Conservation (phyloP, 2,113 vertebrate genomes). For the Phalacrocorax brasilianus region DNA sequence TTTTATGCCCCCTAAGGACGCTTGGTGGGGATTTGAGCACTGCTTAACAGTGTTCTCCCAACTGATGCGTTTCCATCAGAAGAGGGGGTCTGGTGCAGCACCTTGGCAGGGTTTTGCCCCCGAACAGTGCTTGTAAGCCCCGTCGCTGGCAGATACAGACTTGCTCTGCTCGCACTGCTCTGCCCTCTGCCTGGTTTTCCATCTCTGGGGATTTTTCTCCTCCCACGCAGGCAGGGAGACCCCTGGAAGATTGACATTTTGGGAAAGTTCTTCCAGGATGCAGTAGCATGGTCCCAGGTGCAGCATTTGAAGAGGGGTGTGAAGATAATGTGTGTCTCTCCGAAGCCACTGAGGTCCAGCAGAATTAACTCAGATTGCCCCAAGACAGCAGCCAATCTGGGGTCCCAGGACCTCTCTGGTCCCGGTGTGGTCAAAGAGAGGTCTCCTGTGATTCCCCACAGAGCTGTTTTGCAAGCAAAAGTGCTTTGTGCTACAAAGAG, state of each 20-base stretch:
- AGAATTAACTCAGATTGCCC: background rate
- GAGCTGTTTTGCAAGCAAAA: background rate
- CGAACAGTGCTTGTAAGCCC: background rate
- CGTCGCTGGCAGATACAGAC: accelerated
- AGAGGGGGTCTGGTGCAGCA: background rate
- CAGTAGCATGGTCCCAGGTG: background rate
- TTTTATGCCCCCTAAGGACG: background rate
- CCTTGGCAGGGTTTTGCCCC: background rate
- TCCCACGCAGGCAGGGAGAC: accelerated
- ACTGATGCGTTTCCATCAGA: accelerated
- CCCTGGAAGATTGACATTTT: accelerated
- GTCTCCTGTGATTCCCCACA: accelerated
- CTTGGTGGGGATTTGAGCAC: accelerated
- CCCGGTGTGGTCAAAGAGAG: background rate
- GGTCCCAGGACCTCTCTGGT: background rate
- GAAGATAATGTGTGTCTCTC: background rate
- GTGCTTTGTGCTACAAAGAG: background rate
- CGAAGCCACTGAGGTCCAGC: background rate
- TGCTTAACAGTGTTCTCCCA: background rate
- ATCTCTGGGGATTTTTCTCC: accelerated
- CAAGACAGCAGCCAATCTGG: background rate
- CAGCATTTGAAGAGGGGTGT: background rate
- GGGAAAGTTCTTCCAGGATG: background rate
- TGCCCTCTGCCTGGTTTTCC: background rate
- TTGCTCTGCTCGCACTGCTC: background rate